A percentile compares a stretch with the other conserved stretches of the same genome.
Conservation (phyloP, 2,888 invertebrate species). For the Drosophila demipolita region DNA sequence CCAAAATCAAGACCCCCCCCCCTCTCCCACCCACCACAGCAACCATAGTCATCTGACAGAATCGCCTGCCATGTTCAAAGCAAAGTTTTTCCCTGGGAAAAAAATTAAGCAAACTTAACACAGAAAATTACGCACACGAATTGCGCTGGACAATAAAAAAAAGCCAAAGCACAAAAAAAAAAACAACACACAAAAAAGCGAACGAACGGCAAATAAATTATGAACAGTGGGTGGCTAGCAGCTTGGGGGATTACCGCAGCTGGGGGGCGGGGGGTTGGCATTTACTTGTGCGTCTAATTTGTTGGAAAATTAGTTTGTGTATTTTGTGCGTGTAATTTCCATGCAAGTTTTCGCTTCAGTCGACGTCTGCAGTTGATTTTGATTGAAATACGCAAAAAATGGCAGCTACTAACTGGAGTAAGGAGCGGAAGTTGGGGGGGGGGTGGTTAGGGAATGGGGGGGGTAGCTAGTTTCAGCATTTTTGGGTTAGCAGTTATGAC, state of each 20-base stretch:
- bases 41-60: background rate
- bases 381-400: constrained; percentile 65
- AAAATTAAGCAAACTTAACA: constrained; percentile 59
- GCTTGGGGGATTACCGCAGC: background rate
- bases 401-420: background rate
- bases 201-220: constrained; percentile 65
- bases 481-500: constrained; percentile 9
- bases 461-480: background rate
- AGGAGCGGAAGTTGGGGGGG: background rate
- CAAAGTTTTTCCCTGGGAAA: constrained; percentile 57
- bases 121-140: constrained; percentile 76
- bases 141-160: constrained; percentile 75
- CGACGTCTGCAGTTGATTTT: constrained; percentile 70
- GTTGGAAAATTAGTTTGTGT: constrained; percentile 79
- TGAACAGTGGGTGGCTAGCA: constrained; percentile 45
- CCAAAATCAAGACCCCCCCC: constrained; percentile 49
- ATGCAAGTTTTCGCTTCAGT: constrained; percentile 60
- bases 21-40: background rate
- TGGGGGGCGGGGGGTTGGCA: constrained; percentile 19
- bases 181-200: constrained; percentile 14
- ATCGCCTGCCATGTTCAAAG: constrained; percentile 53
- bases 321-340: constrained; percentile 75
- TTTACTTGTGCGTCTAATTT: constrained; percentile 74
- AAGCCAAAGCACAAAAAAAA: constrained; percentile 31
- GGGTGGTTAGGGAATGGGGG: no score